A percentile compares a stretch with the other conserved stretches of the same genome.
These are phyloP conservation scores for Neoaliturus tenellus DNA, from an alignment of 2,888 invertebrate genomes.

Conservation along the genomic window DNA sequence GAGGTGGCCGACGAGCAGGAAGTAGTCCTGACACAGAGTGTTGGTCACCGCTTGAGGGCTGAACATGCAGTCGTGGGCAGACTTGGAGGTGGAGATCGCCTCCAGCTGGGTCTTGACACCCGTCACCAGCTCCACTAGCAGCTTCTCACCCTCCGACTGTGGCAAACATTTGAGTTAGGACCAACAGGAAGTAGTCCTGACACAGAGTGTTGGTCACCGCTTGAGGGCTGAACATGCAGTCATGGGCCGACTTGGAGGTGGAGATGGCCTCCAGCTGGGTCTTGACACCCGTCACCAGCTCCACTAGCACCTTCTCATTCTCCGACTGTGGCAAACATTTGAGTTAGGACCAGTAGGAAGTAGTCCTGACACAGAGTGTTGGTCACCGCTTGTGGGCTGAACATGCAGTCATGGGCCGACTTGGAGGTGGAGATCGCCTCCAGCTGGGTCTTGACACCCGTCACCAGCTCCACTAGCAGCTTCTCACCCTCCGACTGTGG, in stretches of 20 bases:
- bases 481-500: slow-evolving; percentile 78
- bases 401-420: slow-evolving; percentile 90
- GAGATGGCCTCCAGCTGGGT: slow-evolving; percentile 84
- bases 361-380: slow-evolving; percentile 96
- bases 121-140: slow-evolving; percentile 85
- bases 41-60: slow-evolving; percentile 92
- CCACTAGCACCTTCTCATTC: slow-evolving; percentile 82
- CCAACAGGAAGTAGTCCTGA: slow-evolving; percentile 95
- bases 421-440: slow-evolving; percentile 82
- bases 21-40: slow-evolving; percentile 96
- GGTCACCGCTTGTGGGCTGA: slow-evolving; percentile 91
- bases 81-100: slow-evolving; percentile 82
- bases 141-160: slow-evolving; percentile 78
- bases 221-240: slow-evolving; percentile 91
- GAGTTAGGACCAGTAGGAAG: slow-evolving; percentile 94
- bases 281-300: slow-evolving; percentile 87
- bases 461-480: slow-evolving; percentile 85
- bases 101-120: slow-evolving; percentile 87
- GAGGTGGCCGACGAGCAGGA: slow-evolving; percentile 93
- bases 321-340: slow-evolving; percentile 75
- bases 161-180: slow-evolving; percentile 72
- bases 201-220: slow-evolving; percentile 93
- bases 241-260: slow-evolving; percentile 86
- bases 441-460: slow-evolving; percentile 86
- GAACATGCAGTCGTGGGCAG: slow-evolving; percentile 91